Conservation (phyloP, 1,140 invertebrate genomes). For the Drosophila paulistorum region DNA sequence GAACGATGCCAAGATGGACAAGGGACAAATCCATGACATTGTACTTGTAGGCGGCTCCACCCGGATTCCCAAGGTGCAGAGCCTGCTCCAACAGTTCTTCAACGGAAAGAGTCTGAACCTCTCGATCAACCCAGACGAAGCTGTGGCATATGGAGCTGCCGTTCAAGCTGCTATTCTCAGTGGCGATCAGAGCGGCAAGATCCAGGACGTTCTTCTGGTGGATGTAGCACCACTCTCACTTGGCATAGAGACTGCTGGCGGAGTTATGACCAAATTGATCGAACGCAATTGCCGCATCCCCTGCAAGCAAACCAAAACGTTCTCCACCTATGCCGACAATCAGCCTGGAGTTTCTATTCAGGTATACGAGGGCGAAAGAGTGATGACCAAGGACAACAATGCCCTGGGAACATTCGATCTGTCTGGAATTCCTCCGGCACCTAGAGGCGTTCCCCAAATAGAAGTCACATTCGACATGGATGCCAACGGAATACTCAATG, state of each 20-base stretch:
- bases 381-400: constrained; percentile 90
- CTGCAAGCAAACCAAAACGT: constrained; percentile 87
- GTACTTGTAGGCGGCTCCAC: constrained; percentile 87
- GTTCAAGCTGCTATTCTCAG: constrained; percentile 90
- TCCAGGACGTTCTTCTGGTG: constrained; percentile 87
- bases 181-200: constrained; percentile 89
- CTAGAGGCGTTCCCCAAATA: constrained; percentile 91
- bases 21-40: constrained; percentile 86
- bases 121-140: constrained; percentile 92
- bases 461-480: constrained; percentile 87
- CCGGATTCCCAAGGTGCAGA: constrained; percentile 87
- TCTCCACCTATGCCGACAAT: constrained; percentile 88
- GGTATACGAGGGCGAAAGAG: constrained; percentile 88
- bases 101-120: constrained; percentile 87
- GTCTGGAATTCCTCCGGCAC: constrained; percentile 91
- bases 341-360: constrained; percentile 88
- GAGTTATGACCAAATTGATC: constrained; percentile 87
- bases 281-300: constrained; percentile 87
- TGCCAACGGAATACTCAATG: constrained; percentile 87
- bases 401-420: constrained; percentile 91
- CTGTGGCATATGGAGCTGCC: constrained; percentile 88
- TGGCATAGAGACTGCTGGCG: constrained; percentile 86
- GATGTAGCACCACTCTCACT: constrained; percentile 85
- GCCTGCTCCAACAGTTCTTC: constrained; percentile 86
- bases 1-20: constrained; percentile 90